Evolutionary conservation across 2,888 invertebrate genomes (phyloP).

Genomic region (Ophonus ardosiacus): DNA sequence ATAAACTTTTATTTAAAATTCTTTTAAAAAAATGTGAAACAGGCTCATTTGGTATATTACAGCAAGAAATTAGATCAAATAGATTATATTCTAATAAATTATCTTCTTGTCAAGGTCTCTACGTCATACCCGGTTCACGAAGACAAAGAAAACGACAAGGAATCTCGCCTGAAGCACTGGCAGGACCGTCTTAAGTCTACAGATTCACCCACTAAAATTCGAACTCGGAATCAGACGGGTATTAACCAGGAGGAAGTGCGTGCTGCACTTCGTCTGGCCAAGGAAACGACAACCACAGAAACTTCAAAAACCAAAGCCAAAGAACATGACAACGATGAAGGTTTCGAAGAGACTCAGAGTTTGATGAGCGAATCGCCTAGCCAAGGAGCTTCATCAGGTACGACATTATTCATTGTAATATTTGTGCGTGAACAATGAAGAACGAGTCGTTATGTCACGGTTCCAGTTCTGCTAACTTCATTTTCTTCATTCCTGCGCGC

Average conservation of each 20-base stretch:
- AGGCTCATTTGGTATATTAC: no score
- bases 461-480: no score
- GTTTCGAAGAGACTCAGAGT: slow-evolving; percentile 94
- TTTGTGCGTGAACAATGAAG: no score
- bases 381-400: slow-evolving; percentile 89
- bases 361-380: slow-evolving; percentile 91
- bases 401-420: slow-evolving; percentile 72
- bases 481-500: no score
- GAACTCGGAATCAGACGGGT: slow-evolving; percentile 82
- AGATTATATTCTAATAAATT: background rate
- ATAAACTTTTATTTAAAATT: no score
- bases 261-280: slow-evolving; percentile 79
- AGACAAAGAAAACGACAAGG: slow-evolving; percentile 77
- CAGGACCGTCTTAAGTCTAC: slow-evolving; percentile 81
- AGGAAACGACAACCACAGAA: slow-evolving; percentile 66
- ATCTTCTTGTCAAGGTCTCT: slow-evolving; percentile 72
- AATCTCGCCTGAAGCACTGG: slow-evolving; percentile 82
- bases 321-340: slow-evolving; percentile 91
- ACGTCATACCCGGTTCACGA: slow-evolving; percentile 77
- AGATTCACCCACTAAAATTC: slow-evolving; percentile 69
- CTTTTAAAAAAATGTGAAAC: no score
- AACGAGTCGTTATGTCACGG: no score
- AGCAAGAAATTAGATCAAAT: no score
- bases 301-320: slow-evolving; percentile 70
- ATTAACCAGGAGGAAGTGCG: slow-evolving; percentile 85